Base-by-base conservation (phyloP, 2,888 invertebrate species). In the Dicyrtoma fusca region DNA sequence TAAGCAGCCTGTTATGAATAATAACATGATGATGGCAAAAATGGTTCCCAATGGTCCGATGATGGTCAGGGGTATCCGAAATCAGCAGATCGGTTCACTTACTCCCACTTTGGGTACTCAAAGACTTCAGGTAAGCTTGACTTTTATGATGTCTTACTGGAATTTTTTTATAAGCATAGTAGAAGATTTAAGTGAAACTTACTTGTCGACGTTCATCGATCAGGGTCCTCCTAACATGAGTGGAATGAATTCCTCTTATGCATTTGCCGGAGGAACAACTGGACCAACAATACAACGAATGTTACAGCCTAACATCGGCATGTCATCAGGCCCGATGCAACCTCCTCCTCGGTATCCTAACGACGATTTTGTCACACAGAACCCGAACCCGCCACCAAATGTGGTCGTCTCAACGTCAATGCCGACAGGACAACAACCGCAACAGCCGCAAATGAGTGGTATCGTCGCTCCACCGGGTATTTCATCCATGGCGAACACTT, bases 311-410 rank as follows among this genome's bases (percentile, higher is more conserved):
- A 23, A 21, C 1, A 53, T 65, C 10, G 49, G 69, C 13, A 71
- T 68, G 66, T 91, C 91, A 45, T 90, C 91, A 49, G 89, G 91
- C 57, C 90, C 91, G 47, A 90, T 90, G 79, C 91, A 90, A 78
- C 91, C 91, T 13, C 91, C 91, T 79, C 89, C 91, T 63, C 90
- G 91, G 8, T 89, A 91, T 51, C 90, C 88, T 3, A 86, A 86
- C 10, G 84, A 88, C 75, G 86, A 87, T 77, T 85, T 86, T 53
- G 85, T 25, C 87, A 87, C 80, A 85, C 86, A 76, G 84, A 86
- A 82, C 83, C 79, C 80, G 84, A 86, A 82, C 63, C 81, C 81
- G n/a, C 79, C 81, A 61, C 78, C 77, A 49, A 76, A 79, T 59
- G 77, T 78, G n/a, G 79, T 77, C 13, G 76, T 77, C 11, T 74